Evolutionary conservation across 2,797 vertebrate genomes (phyloP).

Genomic region (Hippopotamyrus pictus): DNA sequence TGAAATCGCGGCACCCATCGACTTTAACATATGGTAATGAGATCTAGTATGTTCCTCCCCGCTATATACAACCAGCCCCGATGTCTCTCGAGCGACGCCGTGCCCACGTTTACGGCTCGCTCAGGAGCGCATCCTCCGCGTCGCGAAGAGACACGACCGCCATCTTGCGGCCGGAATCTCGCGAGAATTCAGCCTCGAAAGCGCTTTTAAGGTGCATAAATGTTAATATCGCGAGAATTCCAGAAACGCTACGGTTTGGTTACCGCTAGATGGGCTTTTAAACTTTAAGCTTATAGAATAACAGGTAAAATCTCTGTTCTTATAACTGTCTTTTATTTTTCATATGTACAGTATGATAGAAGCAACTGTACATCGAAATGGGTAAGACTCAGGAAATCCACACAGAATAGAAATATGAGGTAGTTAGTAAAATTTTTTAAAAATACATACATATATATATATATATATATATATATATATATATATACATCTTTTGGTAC

Average conservation of each 20-base stretch:
- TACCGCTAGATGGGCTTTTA: not conserved
- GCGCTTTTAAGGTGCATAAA: not conserved
- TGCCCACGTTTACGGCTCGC: slow-evolving; percentile 41
- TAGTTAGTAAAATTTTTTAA: not conserved
- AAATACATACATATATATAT: no score
- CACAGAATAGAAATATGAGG: not conserved
- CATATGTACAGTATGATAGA: not conserved
- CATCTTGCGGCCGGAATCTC: slow-evolving; percentile 64
- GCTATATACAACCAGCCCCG: slow-evolving; percentile 27
- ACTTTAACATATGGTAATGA: slow-evolving; percentile 9
- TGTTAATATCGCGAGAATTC: slow-evolving; percentile 46
- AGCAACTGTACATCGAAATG: not conserved
- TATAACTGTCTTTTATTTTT: not conserved
- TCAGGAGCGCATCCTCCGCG: slow-evolving; percentile 36
- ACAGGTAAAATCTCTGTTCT: not conserved
- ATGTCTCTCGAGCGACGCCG: slow-evolving; percentile 33
- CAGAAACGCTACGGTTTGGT: not conserved
- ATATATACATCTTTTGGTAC: not conserved
- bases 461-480: not conserved
- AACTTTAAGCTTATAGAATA: not conserved
- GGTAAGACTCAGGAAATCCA: not conserved
- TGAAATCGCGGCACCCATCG: slow-evolving; percentile 46
- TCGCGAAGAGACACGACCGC: slow-evolving; percentile 41
- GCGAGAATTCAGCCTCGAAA: slow-evolving; percentile 49
- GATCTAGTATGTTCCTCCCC: not conserved